Conservation (phyloP, 2,797 vertebrate genomes). For the Glossophaga mutica region DNA sequence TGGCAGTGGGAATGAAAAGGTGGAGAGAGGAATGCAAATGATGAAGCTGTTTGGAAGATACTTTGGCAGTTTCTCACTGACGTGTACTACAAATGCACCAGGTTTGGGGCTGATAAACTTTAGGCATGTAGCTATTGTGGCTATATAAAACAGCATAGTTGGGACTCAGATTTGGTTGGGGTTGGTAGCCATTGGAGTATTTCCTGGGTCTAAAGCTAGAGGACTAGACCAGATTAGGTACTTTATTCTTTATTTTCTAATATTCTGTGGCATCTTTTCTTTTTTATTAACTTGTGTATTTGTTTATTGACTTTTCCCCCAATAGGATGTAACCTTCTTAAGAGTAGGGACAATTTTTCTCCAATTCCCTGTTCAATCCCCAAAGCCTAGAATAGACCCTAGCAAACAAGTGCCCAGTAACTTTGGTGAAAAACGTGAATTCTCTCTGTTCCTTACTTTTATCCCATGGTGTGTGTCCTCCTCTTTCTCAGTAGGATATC, state of each 20-base stretch:
- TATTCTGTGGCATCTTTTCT: not conserved
- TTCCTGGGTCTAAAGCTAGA: not conserved
- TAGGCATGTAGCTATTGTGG: not conserved
- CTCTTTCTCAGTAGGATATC: not conserved
- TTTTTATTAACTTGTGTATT: not conserved
- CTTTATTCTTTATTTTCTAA: not conserved
- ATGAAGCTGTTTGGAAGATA: not conserved
- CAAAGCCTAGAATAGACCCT: not conserved
- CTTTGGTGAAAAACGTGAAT: not conserved
- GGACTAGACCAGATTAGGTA: not conserved
- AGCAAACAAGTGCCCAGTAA: not conserved
- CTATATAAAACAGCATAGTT: not conserved
- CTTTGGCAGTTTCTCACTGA: not conserved
- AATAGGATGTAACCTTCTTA: not conserved
- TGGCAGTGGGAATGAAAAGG: not conserved
- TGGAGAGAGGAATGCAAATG: not conserved
- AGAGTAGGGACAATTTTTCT: not conserved
- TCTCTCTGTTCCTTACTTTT: not conserved
- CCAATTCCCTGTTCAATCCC: not conserved
- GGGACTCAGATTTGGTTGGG: not conserved
- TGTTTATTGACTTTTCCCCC: not conserved
- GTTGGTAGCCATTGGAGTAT: not conserved
- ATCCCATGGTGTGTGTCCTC: not conserved
- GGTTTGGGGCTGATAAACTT: not conserved
- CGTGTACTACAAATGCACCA: not conserved